Conservation (phyloP, 2,797 vertebrate genomes). For the Aratinga solstitialis region DNA sequence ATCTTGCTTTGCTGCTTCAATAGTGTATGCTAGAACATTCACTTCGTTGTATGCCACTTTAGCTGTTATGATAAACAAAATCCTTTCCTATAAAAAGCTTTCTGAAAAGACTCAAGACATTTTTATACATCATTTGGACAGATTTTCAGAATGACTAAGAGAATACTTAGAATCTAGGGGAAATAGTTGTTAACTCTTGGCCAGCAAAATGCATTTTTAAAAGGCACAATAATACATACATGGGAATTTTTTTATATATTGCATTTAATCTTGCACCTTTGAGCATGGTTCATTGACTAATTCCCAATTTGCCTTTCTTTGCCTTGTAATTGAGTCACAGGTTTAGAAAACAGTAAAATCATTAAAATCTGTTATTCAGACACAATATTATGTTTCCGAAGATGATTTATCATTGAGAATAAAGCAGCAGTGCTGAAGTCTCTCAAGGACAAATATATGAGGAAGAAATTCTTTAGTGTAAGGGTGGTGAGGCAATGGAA, state of each 20-base stretch:
- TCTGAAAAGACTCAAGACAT: background rate
- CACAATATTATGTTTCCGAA: background rate
- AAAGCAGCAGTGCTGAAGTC: background rate
- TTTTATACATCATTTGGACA: background rate
- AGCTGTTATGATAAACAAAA: background rate
- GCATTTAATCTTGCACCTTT: background rate
- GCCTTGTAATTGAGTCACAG: background rate
- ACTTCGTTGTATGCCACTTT: background rate
- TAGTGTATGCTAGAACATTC: background rate
- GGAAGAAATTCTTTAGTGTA: too few species aligned
- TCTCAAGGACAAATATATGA: background rate
- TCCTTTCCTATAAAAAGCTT: background rate
- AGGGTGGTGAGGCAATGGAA: too few species aligned
- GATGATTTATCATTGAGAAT: background rate
- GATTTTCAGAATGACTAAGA: background rate
- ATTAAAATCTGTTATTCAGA: background rate
- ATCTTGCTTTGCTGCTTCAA: background rate
- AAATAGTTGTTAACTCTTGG: background rate
- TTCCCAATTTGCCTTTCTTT: background rate
- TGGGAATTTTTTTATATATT: background rate
- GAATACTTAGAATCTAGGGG: background rate
- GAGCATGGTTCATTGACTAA: background rate
- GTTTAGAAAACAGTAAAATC: background rate
- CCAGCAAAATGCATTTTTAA: background rate
- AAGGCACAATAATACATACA: background rate